Conservation (phyloP, 2,888 invertebrate genomes). For the Phytoseiulus persimilis region DNA sequence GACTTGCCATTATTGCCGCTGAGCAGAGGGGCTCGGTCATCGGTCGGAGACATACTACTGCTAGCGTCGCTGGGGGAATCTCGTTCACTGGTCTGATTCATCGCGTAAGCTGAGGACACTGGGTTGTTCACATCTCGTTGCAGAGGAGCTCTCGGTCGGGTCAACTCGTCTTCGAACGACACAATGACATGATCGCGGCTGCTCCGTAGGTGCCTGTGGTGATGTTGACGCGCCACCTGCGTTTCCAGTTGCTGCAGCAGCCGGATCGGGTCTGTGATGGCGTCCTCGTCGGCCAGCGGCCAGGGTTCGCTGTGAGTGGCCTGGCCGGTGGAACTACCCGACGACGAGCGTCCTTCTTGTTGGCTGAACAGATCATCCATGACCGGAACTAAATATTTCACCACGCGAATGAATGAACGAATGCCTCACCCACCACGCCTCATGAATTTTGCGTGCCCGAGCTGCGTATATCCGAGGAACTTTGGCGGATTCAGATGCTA, state of each 20-base stretch:
- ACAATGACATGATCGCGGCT: constrained; percentile 31
- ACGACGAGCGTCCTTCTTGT: constrained; percentile 23
- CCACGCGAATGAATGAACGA: background rate
- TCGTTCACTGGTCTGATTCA: background rate
- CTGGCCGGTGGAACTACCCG: constrained; percentile 14
- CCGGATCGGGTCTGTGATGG: constrained; percentile 38
- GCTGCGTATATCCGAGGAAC: background rate
- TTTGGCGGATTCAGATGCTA: background rate
- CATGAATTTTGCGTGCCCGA: background rate
- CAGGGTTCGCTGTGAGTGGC: constrained; percentile 29
- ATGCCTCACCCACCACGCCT: background rate
- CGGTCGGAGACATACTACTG: constrained; percentile 33
- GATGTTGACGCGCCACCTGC: constrained; percentile 29
- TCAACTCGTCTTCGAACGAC: constrained; percentile 26
- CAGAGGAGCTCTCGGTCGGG: constrained; percentile 15
- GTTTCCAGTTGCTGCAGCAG: constrained; percentile 35
- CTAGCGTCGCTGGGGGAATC: constrained; percentile 31
- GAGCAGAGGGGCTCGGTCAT: constrained; percentile 32
- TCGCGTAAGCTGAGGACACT: constrained; percentile 7
- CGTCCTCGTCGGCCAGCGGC: constrained; percentile 38
- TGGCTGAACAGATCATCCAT: constrained; percentile 37
- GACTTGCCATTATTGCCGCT: background rate
- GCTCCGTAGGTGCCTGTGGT: constrained; percentile 28
- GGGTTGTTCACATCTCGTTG: constrained; percentile 7
- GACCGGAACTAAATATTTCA: constrained; percentile 12